Percentiles rank a stretch among this genome's conserved stretches.
phyloP scores from a whole-genome alignment of 2,888 invertebrate species.

The Lymantria monacha region DNA sequence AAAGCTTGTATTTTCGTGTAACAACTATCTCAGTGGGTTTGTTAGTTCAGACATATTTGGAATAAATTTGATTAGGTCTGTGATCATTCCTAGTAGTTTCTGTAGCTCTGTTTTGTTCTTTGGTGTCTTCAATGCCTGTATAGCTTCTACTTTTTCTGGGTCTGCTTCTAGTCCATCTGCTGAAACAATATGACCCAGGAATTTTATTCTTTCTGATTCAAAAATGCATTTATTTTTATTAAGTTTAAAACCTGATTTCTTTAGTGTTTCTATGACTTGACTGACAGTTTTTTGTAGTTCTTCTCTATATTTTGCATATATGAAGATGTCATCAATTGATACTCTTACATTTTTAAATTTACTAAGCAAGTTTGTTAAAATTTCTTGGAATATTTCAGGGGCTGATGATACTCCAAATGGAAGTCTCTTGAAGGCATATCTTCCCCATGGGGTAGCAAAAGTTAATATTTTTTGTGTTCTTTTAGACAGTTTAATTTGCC shows the following conservation, averaged over 20 bases:
- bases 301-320: not conserved
- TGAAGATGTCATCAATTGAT: not conserved
- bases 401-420: not conserved
- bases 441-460: not conserved
- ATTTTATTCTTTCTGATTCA: not conserved
- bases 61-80: not conserved
- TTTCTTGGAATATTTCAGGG: not conserved
- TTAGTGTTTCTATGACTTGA: not conserved
- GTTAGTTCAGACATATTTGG: not conserved
- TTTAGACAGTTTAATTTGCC: not conserved
- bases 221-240: not conserved
- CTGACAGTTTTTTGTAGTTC: not conserved
- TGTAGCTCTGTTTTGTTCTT: not conserved
- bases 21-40: not conserved
- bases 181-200: not conserved
- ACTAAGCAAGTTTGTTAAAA: not conserved
- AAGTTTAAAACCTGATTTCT: not conserved
- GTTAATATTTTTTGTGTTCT: not conserved
- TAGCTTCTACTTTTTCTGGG: not conserved
- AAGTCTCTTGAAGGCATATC: not conserved
- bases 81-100: not conserved
- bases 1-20: not conserved
- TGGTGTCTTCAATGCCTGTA: not conserved
- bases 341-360: not conserved
- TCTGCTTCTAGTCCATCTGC: not conserved